Evolutionary conservation across 2,797 vertebrate genomes (phyloP).

Genomic region (Gadopsis marmoratus): DNA sequence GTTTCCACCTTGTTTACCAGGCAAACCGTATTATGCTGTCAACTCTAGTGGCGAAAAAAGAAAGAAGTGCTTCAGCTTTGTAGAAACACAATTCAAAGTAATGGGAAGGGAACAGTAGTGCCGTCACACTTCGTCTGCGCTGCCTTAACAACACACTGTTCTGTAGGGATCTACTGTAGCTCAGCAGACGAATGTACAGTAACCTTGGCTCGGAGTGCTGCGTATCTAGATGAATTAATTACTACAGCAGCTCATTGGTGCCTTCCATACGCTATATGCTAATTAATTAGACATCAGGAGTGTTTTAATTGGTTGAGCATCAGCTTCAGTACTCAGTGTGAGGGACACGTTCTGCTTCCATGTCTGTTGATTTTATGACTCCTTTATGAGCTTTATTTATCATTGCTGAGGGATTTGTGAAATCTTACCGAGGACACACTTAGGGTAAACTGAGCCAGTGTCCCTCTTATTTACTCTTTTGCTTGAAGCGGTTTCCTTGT

Average conservation of each 20-base stretch:
- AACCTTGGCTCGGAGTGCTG: slow-evolving; percentile 67
- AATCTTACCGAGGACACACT: slow-evolving; percentile 46
- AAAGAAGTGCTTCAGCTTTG: slow-evolving; percentile 52
- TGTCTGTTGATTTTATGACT: slow-evolving; percentile 40
- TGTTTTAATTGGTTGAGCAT: slow-evolving; percentile 74
- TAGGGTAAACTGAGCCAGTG: slow-evolving; percentile 30
- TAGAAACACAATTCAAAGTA: slow-evolving; percentile 61
- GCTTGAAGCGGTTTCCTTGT: slow-evolving; percentile 22
- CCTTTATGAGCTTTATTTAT: slow-evolving; percentile 50
- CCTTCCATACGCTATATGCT: slow-evolving; percentile 76
- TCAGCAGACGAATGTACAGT: slow-evolving; percentile 60
- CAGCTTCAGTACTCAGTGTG: slow-evolving; percentile 39
- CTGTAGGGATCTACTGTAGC: slow-evolving; percentile 46
- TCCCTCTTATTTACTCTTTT: slow-evolving; percentile 26
- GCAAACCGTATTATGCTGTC: slow-evolving; percentile 68
- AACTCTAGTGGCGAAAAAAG: slow-evolving; percentile 41
- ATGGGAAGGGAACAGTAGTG: slow-evolving; percentile 35
- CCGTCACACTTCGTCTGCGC: slow-evolving; percentile 58
- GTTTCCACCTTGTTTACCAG: slow-evolving; percentile 55
- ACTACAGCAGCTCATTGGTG: slow-evolving; percentile 59
- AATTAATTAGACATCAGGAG: slow-evolving; percentile 81
- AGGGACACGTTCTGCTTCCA: slow-evolving; percentile 52
- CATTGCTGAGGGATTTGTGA: slow-evolving; percentile 50
- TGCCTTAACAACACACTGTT: slow-evolving; percentile 41
- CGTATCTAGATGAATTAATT: slow-evolving; percentile 71